Evolutionary conservation across 2,797 vertebrate genomes (phyloP).

Genomic region (Alcedo quadribrachys): DNA sequence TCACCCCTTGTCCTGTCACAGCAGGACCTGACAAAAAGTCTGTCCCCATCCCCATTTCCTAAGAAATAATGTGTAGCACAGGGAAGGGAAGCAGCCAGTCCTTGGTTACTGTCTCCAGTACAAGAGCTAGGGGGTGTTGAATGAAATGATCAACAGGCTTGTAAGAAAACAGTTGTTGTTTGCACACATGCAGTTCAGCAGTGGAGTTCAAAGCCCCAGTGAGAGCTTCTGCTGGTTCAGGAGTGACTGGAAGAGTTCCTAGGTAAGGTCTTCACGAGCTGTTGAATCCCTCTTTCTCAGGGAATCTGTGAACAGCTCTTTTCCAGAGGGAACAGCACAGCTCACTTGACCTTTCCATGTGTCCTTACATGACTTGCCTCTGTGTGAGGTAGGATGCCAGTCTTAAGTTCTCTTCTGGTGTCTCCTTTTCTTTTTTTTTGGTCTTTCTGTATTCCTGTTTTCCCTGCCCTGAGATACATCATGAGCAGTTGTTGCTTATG

Average conservation of each 20-base stretch:
- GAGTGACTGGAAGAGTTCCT: background rate
- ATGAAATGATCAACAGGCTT: background rate
- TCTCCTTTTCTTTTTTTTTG: background rate
- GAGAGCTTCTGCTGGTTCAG: background rate
- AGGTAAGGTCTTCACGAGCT: background rate
- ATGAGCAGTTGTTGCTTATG: background rate
- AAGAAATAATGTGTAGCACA: background rate
- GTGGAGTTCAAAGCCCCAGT: no score
- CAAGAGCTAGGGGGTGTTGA: background rate
- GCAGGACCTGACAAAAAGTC: no score
- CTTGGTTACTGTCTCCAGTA: background rate
- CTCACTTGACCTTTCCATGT: accelerated
- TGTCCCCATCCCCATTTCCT: no score
- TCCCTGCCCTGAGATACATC: background rate
- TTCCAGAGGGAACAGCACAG: background rate
- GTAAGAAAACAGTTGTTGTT: background rate
- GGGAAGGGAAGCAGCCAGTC: background rate
- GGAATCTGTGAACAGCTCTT: background rate
- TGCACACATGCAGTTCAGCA: background rate
- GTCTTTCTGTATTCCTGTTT: background rate
- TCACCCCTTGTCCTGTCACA: no score
- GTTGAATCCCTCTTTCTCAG: background rate
- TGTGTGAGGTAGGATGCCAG: no score
- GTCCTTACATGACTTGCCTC: background rate
- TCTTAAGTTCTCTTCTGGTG: background rate